phyloP scores from a whole-genome alignment of 2,113 vertebrate species.

The Zingel zingel region DNA sequence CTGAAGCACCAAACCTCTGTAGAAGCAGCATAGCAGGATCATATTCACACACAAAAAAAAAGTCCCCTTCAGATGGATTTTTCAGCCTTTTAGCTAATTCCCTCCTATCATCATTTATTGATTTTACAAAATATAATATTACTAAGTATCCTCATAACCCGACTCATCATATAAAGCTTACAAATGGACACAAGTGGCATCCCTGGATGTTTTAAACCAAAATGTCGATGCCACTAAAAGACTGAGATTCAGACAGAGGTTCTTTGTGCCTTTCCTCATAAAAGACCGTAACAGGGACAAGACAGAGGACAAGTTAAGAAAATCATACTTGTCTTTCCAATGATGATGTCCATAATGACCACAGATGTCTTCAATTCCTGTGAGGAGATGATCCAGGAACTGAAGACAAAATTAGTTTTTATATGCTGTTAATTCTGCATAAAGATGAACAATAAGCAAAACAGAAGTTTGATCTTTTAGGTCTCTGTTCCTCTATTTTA shows the following conservation, averaged over 20 bases:
- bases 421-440: not conserved
- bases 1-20: too few relatives aligned
- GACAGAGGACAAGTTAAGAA: not conserved
- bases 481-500: not conserved
- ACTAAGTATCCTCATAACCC: not conserved
- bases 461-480: too few relatives aligned
- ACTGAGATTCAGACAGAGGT: too few relatives aligned
- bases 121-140: not conserved
- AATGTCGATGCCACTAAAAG: not conserved
- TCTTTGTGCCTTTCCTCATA: not conserved
- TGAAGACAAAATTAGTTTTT: conserved; percentile 67
- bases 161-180: not conserved
- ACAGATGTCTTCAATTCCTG: conserved; percentile 94
- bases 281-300: not conserved
- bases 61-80: not conserved
- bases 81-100: not conserved
- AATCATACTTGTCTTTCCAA: conserved; percentile 96
- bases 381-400: conserved; percentile 96
- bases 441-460: not conserved
- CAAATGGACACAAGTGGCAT: not conserved
- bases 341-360: conserved; percentile 96
- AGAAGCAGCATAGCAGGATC: too few relatives aligned
- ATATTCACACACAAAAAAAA: too few relatives aligned
- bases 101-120: not conserved
- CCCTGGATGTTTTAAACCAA: too few relatives aligned